Conservation (phyloP, 2,113 vertebrate species). For the Muntiacus reevesi region DNA sequence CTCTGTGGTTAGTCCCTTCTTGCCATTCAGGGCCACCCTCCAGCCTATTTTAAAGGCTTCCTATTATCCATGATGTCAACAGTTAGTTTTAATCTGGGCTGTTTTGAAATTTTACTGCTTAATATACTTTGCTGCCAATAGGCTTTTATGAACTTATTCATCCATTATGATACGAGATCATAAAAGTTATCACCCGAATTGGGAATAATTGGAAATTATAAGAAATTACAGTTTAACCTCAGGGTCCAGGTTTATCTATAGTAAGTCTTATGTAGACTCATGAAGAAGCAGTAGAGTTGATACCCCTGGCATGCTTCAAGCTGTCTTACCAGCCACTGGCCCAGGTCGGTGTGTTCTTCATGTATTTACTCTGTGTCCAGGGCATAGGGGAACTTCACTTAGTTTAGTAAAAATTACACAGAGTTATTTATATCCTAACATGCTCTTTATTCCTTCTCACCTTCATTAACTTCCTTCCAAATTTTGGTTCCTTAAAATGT, state of each 20-base stretch:
- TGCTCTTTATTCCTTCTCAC: not conserved
- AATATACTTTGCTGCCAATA: constrained; percentile 74
- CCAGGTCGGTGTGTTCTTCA: not conserved
- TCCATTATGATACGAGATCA: constrained; percentile 75
- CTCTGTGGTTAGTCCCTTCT: constrained; percentile 41
- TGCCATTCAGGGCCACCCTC: not conserved
- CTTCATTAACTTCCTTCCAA: not conserved
- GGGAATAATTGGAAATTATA: constrained; percentile 78
- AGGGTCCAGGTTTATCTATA: constrained; percentile 49
- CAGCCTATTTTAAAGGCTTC: constrained; percentile 72
- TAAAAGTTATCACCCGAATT: constrained; percentile 78
- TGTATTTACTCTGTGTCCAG: too few species aligned
- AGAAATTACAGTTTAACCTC: constrained; percentile 65
- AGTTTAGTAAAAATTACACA: not conserved
- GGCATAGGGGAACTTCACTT: not conserved
- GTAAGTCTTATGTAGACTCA: not conserved
- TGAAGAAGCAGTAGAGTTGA: not conserved
- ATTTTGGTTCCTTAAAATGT: not conserved
- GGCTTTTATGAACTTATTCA: constrained; percentile 72
- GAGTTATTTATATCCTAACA: not conserved
- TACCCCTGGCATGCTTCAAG: not conserved
- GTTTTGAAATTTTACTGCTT: constrained; percentile 80
- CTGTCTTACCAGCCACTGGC: not conserved
- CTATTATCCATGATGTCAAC: constrained; percentile 40
- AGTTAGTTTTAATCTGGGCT: constrained; percentile 76